Base-by-base conservation (phyloP, 2,797 vertebrate species). In the Bovichtus diacanthus region DNA sequence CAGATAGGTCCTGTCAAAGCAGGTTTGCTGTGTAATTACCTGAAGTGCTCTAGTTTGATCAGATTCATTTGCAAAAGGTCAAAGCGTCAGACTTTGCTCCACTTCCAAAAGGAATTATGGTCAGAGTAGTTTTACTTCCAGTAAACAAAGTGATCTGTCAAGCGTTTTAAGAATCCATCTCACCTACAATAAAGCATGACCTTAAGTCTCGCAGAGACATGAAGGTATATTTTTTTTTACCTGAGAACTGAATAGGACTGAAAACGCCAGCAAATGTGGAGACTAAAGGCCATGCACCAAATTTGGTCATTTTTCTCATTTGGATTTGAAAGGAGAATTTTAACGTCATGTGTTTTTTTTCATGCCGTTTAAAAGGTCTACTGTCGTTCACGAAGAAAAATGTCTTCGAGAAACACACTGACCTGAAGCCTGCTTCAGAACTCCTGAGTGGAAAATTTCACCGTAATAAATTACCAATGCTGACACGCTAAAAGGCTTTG, bases 31-130 rank as follows among this genome's bases (percentile, higher is more conserved):
- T 83, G 82, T 94, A 94, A 96, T 95, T 94, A 95, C 90, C 90
- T 94, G 92, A 96, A 95, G 93, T 94, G 93, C 93, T 96, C 92
- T 88, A 81, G 90, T 94, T 95, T 93, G 93, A 94, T 94, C 82
- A 16, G 87, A 95, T 95, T 94, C 88, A 94, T 89, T 92, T 93
- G 93, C 85, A 90, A 95, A 94, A 93, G 94, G 85, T 96, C 94
- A 88, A 84, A 88, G 79, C 73, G 82, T 85, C 95, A 81, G 54
- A 68, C 83, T 93, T 78, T 58, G 49, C 64, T 82, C 10, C 46
- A 18, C 56, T 75, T 90, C 84, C 65, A 65, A 67, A 25, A 69
- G 78, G 84, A 85, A 78, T 86, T 81, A 63, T 80, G 64, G 61
- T 79, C 76, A n/a, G 56, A 81, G 76, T 71, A 70, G 70, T 82